phyloP scores from a whole-genome alignment of 1,140 invertebrate species.

The Rhynchophorus ferrugineus region DNA sequence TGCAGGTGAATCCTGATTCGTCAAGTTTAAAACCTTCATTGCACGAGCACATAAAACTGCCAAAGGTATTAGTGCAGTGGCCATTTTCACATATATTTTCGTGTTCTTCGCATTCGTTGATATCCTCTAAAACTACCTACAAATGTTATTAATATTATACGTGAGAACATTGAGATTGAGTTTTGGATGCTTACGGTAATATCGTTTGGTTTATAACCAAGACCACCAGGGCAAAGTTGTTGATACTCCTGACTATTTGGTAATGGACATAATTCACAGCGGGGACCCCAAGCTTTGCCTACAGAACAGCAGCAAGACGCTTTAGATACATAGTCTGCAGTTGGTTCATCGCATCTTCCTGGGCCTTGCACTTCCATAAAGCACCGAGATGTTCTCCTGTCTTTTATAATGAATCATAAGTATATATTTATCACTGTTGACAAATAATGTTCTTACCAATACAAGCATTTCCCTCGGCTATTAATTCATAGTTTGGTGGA shows the following conservation, averaged over 20 bases:
- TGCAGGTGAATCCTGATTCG: slow-evolving; percentile 58
- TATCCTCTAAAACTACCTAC: slow-evolving; percentile 68
- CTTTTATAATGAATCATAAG: slow-evolving; percentile 45
- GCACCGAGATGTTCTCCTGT: slow-evolving; percentile 70
- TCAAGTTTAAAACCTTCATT: slow-evolving; percentile 67
- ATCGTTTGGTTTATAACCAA: slow-evolving; percentile 74
- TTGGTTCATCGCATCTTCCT: slow-evolving; percentile 42
- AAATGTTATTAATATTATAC: background rate
- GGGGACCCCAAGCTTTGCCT: slow-evolving; percentile 75
- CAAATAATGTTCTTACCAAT: slow-evolving; percentile 50
- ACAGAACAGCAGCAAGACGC: slow-evolving; percentile 82
- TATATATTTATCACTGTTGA: too few relatives aligned
- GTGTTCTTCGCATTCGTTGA: slow-evolving; percentile 79
- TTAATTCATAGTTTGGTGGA: slow-evolving; percentile 61
- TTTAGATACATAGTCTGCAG: slow-evolving; percentile 62
- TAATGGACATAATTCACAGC: slow-evolving; percentile 73
- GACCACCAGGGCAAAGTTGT: slow-evolving; percentile 72
- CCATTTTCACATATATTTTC: slow-evolving; percentile 71
- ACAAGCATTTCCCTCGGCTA: slow-evolving; percentile 66
- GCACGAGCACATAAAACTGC: slow-evolving; percentile 74
- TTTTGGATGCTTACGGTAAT: slow-evolving; percentile 54
- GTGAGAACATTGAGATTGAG: background rate
- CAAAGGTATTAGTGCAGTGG: slow-evolving; percentile 85
- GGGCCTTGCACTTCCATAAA: slow-evolving; percentile 54
- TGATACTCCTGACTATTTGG: slow-evolving; percentile 64